Base-by-base conservation (phyloP, 2,797 vertebrate species). In the Carapus acus region DNA sequence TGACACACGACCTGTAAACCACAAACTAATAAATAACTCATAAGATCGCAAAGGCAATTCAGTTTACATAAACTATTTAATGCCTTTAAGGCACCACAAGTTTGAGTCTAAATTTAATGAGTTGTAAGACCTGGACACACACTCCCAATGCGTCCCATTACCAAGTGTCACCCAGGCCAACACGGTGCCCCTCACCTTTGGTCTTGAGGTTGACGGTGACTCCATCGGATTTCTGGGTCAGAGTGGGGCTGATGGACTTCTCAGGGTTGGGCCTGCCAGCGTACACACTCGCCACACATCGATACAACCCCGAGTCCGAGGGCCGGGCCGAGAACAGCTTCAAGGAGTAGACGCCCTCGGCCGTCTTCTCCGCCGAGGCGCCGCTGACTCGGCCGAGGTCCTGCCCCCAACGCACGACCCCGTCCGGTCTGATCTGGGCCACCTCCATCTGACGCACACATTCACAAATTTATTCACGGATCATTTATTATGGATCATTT, bases 361-460 rank as follows among this genome's bases (percentile, higher is more conserved):
- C 71, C 55, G 84, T 82, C 59, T 87, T 89, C 77, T 91, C 89
- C 86, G 90, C 67, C 1, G 88, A 87, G 50, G 85, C 87, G 0
- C 85, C 81, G 1, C 80, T 83, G 0, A 71, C 71, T 38, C 85
- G 77, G 69, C 83, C 88, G 39, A 73, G 54, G 70, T 90, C 89
- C 8, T 90, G 86, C 0, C 91, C 92, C 86, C 92, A 86, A 66
- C 85, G 83, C 31, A 91, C 88, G 0, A 86, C 77, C 0, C 92
- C 91, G 0, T 81, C 84, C 0, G 89, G 81, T 52, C 80, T 86
- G 75, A 93, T 51, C 8, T 76, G 84, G 27, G 88, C 90, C 51
- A 95, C 88, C 67, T 88, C 86, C 67, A 88, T 82, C 82, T 90
- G 24, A 27, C 24, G 24, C 24, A 27, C 24, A 27, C 24, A 27